These are phyloP conservation scores for Macrocentrus cingulum DNA, from an alignment of 1,140 invertebrate species.

Conservation along the genomic window DNA sequence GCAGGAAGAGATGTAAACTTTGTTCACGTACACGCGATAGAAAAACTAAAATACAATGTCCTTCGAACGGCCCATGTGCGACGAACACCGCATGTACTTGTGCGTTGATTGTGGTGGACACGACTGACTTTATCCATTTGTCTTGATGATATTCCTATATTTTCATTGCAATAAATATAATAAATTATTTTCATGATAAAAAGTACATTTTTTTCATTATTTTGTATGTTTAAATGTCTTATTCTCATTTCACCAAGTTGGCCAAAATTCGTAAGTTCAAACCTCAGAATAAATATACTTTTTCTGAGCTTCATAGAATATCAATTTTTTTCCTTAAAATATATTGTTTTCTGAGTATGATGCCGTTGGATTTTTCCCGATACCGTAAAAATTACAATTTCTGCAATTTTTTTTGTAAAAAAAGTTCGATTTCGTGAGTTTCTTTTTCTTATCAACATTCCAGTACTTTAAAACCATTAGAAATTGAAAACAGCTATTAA, in stretches of 20 bases:
- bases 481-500: too few species aligned
- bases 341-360: too few species aligned
- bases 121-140: neutral
- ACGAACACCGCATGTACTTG: slow-evolving; percentile 18
- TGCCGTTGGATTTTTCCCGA: too few species aligned
- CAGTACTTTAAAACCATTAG: too few species aligned
- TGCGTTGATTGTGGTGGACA: slow-evolving; percentile 15
- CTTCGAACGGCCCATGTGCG: slow-evolving; percentile 17
- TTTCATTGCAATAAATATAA: neutral
- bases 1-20: slow-evolving; percentile 7
- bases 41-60: slow-evolving; percentile 9
- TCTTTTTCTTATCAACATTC: too few species aligned
- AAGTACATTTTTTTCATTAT: neutral
- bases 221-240: neutral
- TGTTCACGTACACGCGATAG: slow-evolving; percentile 16
- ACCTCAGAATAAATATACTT: neutral
- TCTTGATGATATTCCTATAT: neutral
- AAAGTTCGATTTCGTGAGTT: too few species aligned
- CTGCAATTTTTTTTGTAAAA: too few species aligned
- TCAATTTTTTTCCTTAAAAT: too few species aligned
- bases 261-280: neutral
- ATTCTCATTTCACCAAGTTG: neutral
- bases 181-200: neutral
- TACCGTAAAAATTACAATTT: too few species aligned
- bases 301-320: neutral